Evolutionary conservation across 2,113 vertebrate species (phyloP), one percentile per base, ranked within the genome.

Genomic region (Cercopithecus mona): DNA sequence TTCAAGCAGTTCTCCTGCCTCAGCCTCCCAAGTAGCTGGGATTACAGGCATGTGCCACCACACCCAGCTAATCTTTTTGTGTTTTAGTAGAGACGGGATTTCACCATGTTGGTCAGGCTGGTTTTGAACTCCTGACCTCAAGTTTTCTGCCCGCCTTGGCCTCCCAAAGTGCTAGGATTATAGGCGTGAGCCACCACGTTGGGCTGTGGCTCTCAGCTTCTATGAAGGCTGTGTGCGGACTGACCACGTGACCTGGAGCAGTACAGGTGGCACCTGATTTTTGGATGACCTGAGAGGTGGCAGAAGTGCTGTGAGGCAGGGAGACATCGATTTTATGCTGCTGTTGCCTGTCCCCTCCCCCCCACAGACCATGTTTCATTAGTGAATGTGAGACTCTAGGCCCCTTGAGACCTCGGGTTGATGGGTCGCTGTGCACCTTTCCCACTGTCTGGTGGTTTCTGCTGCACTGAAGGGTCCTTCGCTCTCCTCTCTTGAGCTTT

Each of bases 311-410:
- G 1, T 1, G 32, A 61, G 82, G 1, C 61, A 17, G 79, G 25
- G n/a, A 4, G 1, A 11, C 0, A 2, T 10, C 0, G 30, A 1
- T 18, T 30, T 25, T 14, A 14, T 1, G 23, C 52, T 20, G 32
- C 89, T 23, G 30, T 18, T 64, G 32, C 40, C 43, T 11, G 35
- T 80, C 6, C 78, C 5, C 78, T n/a, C n/a, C 38, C 38, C 38
- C 32, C 3, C 0, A 17, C 0, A 4, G 40, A 30, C 61, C 2
- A 0, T 1, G 68, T 17, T 45, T 87, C 11, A 11, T 8, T 38
- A 14, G 0, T 2, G 61, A 25, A 0, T 14, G 7, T 20, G 4
- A 2, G 82, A 20, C 50, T 6, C 23, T 0, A n/a, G 30, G n/a
- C 64, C 40, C 23, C 3, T 2, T 25, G 79, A 38, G 83, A 40